Percentiles rank a stretch among this genome's conserved stretches.
Evolutionary conservation across 2,888 invertebrate genomes (phyloP).

Genomic region (Anodontia alba): DNA sequence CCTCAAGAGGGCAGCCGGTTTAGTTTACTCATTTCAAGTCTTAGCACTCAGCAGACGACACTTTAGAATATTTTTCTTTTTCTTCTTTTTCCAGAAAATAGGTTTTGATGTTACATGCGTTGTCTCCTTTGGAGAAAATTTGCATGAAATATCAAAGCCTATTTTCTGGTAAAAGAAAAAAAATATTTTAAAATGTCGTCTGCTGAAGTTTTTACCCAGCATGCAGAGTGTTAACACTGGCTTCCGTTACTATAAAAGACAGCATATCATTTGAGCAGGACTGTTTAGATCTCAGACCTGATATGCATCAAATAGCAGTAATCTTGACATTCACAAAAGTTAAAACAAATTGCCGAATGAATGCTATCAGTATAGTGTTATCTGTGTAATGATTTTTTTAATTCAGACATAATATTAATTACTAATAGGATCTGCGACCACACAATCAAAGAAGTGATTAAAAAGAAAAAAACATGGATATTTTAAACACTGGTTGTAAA

Average conservation of each 20-base stretch:
- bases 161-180: too few species aligned
- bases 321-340: slow-evolving; percentile 1
- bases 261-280: background rate
- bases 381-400: background rate
- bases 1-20: background rate
- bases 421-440: background rate
- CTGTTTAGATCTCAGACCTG: background rate
- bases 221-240: too few species aligned
- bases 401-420: background rate
- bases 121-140: too few species aligned
- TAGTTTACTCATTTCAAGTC: slow-evolving; percentile 6
- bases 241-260: slow-evolving; percentile 2
- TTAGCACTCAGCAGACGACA: too few species aligned
- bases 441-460: background rate
- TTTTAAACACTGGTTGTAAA: too few species aligned
- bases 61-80: too few species aligned
- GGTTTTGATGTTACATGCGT: too few species aligned
- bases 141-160: too few species aligned
- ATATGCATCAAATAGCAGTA: background rate
- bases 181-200: too few species aligned
- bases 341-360: background rate
- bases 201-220: too few species aligned
- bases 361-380: background rate
- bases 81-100: too few species aligned
- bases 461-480: too few species aligned